Conservation (phyloP, 2,797 vertebrate species). For the Limnodromus scolopaceus region DNA sequence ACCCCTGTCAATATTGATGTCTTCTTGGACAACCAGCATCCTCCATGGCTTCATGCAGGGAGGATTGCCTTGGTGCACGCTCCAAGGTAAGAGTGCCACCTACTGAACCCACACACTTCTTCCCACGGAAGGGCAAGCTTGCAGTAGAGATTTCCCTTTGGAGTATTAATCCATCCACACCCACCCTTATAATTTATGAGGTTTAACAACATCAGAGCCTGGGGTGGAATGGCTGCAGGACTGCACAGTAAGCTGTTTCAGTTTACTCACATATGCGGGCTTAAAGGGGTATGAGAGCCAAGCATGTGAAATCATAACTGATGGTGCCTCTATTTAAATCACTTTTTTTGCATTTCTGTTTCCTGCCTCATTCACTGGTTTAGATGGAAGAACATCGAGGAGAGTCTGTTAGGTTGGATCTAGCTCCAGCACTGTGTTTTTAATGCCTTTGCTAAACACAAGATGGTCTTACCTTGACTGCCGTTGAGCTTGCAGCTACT, state of each 20-base stretch:
- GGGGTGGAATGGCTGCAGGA: not conserved
- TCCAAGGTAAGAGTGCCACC: constrained; percentile 29
- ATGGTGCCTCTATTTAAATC: not conserved
- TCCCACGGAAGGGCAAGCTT: not conserved
- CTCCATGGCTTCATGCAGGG: not conserved
- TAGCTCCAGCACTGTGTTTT: constrained; percentile 42
- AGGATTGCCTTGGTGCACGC: not conserved
- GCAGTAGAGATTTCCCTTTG: not conserved
- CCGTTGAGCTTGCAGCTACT: not conserved
- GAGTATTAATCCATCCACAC: not conserved
- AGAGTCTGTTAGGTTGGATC: constrained; percentile 31
- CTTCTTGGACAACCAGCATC: not conserved
- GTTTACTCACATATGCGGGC: not conserved
- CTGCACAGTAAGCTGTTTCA: not conserved
- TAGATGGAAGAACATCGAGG: not conserved
- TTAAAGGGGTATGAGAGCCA: not conserved
- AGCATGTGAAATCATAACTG: not conserved
- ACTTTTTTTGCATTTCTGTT: constrained; percentile 24
- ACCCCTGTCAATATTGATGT: not conserved
- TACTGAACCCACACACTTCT: not conserved
- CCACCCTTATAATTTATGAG: not conserved
- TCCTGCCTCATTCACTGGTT: constrained; percentile 15
- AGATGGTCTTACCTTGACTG: not conserved
- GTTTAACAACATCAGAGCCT: not conserved
- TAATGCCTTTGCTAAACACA: constrained; percentile 13